Evolutionary conservation across 2,888 invertebrate species (phyloP), one percentile per base, ranked within the genome.

Genomic region (Drepana falcataria): DNA sequence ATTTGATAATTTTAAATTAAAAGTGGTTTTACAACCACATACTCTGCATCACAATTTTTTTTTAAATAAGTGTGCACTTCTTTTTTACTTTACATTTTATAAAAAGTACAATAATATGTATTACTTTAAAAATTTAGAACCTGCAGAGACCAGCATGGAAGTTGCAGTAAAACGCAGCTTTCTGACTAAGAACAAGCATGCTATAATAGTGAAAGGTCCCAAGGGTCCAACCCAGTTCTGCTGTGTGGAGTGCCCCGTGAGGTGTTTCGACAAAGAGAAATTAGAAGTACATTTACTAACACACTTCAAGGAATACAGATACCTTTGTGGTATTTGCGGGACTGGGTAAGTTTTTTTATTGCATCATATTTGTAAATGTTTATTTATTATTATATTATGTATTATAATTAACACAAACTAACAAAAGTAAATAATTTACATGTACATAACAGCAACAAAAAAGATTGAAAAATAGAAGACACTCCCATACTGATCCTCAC

Each of bases 181-280:
- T 69, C 92, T 94, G 64, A 94, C 95, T 0, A 94, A 95, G 73
- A 95, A 94, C 48, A 95, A 95, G 4, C 93, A 95, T 75, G 95
- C 95, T 2, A 93, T 94, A 69, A 95, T 96, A 55, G 92, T 94
- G 0, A 94, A 93, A 3, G 93, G 93, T 0, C 80, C 93, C 0
- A 94, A 94, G 68, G 95, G 95, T 3, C 93, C 92, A 0, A 93
- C 93, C 0, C 81, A 94, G 48, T 96, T 93, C 81, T 95, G 95
- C 68, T 95, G 96, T 77, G 95, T 95, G 1, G 94, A 95, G 75
- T 96, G 96, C 72, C 93, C 95, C 58, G 94, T 94, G 91, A 94
- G 94, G 48, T 95, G 94, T 81, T 93, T 93, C 0, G 94, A 94
- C 61, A 95, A 95, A 69, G 94, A 95, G 61, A 85, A 94, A 55